A percentile compares a stretch with the other conserved stretches of the same genome.
Conservation (phyloP, 2,888 invertebrate genomes). For the Pristionchus mayeri region DNA sequence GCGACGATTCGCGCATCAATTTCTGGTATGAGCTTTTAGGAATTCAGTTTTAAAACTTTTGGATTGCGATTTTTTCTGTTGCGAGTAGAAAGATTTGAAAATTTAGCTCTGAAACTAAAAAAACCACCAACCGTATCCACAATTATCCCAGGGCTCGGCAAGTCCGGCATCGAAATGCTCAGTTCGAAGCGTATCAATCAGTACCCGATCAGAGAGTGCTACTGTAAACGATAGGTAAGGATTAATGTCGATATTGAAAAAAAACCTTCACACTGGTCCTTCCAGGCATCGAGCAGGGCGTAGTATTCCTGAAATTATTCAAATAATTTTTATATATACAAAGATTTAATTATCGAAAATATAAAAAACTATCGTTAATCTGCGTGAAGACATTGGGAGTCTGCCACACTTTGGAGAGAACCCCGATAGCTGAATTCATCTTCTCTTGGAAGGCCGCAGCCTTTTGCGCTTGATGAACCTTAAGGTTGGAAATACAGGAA, state of each 20-base stretch:
- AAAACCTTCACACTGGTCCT: neutral
- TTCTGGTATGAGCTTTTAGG: too few relatives aligned
- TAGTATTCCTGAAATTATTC: neutral
- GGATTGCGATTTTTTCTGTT: too few relatives aligned
- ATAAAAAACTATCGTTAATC: too few relatives aligned
- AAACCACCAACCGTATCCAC: constrained; percentile 40
- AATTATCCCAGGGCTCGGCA: constrained; percentile 2
- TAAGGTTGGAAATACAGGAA: neutral
- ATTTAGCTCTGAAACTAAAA: too few relatives aligned
- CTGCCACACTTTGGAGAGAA: neutral
- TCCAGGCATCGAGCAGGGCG: constrained; percentile 5
- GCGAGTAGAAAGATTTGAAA: too few relatives aligned
- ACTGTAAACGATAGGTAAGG: neutral
- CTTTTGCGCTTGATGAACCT: constrained; percentile 28
- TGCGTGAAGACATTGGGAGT: neutral
- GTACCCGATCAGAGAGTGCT: neutral
- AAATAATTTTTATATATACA: neutral
- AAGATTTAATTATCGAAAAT: neutral
- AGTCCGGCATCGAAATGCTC: constrained; percentile 3
- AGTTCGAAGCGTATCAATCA: neutral
- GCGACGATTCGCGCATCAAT: too few relatives aligned
- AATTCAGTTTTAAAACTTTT: too few relatives aligned
- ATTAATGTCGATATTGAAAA: neutral
- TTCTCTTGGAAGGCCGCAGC: neutral
- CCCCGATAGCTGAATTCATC: neutral